Conservation (phyloP, 2,797 vertebrate species). For the Syngnathus acus region DNA sequence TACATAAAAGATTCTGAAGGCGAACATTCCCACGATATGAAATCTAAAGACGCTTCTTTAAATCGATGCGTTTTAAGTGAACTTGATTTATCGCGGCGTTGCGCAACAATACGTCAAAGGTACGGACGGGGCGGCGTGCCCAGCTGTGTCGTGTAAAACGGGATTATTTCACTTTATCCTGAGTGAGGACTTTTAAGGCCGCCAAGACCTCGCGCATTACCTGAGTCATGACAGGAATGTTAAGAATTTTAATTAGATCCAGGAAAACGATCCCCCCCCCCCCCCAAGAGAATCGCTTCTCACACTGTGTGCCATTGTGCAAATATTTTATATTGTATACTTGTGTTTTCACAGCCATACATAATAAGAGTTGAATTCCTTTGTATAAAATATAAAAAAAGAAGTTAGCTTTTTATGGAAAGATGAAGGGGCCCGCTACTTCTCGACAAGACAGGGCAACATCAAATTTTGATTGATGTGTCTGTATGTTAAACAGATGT, state of each 20-base stretch:
- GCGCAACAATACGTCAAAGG: conserved; percentile 27
- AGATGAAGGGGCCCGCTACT: too few relatives aligned
- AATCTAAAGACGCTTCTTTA: too few relatives aligned
- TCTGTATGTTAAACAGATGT: not conserved
- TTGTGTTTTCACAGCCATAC: not conserved
- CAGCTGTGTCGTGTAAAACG: conserved; percentile 64
- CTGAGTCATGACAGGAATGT: conserved; percentile 67
- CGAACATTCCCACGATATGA: not conserved
- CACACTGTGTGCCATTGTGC: conserved; percentile 17
- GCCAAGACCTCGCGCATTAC: conserved; percentile 65
- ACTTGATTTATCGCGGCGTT: conserved; percentile 25
- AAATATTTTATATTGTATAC: not conserved
- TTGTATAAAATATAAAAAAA: not conserved
- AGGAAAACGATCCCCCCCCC: conserved; percentile 56
- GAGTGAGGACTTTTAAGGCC: conserved; percentile 62
- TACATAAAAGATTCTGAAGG: not conserved
- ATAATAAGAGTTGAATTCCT: not conserved
- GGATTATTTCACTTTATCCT: conserved; percentile 73
- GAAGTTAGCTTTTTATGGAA: not conserved
- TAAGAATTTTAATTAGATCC: conserved; percentile 73
- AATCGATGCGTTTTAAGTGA: conserved; percentile 36
- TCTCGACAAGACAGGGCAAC: not conserved
- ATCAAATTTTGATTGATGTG: not conserved
- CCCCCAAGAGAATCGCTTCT: conserved; percentile 39
- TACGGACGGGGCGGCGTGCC: conserved; percentile 34